phyloP scores from a whole-genome alignment of 2,888 invertebrate species.

The Lithodes maja region DNA sequence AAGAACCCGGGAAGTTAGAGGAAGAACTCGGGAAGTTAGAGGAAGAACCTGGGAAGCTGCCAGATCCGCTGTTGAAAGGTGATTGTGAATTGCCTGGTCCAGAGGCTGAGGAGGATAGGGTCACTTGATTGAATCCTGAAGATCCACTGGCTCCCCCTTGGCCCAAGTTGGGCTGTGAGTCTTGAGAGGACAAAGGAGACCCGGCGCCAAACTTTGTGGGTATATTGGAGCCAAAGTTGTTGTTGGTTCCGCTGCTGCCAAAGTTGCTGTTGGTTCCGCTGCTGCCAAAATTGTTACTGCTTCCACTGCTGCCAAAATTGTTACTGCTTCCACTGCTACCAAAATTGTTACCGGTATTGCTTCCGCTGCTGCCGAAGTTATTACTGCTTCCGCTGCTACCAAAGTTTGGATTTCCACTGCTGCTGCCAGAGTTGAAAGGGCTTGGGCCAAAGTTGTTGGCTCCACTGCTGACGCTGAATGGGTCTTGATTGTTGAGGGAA shows the following conservation, averaged over 20 bases:
- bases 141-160: neutral
- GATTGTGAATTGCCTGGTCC: neutral
- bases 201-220: neutral
- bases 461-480: neutral
- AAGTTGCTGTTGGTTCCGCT: neutral
- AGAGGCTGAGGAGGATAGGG: neutral
- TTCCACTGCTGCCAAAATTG: neutral
- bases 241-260: neutral
- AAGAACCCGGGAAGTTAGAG: neutral
- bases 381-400: too few species aligned
- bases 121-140: neutral
- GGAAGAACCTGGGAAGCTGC: neutral
- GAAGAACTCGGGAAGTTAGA: neutral
- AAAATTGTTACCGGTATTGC: neutral
- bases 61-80: neutral
- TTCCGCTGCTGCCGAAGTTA: neutral
- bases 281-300: neutral
- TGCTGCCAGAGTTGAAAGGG: too few species aligned
- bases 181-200: neutral
- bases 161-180: neutral
- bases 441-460: too few species aligned
- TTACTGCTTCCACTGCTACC: neutral
- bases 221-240: neutral
- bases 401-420: too few species aligned
- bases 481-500: neutral